phyloP scores from a whole-genome alignment of 2,113 vertebrate species.

The Sceloporus undulatus region DNA sequence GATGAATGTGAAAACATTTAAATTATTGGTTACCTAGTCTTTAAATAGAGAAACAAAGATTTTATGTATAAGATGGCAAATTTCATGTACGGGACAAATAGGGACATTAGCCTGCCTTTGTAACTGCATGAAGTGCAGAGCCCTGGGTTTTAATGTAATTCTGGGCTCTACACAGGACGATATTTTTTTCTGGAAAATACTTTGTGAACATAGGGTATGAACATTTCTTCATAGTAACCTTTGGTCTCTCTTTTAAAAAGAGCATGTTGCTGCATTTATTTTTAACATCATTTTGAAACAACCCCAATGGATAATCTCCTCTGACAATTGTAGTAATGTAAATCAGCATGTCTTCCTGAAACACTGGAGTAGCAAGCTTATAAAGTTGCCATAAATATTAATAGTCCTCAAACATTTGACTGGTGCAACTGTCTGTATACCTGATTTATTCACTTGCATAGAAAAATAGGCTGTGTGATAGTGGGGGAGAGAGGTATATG shows the following conservation, averaged over 20 bases:
- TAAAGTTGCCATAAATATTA: background rate
- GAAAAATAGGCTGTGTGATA: background rate
- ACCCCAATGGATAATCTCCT: background rate
- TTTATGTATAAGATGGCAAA: background rate
- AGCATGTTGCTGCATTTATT: background rate
- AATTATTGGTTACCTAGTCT: background rate
- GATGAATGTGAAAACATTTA: background rate
- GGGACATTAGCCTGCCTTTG: background rate
- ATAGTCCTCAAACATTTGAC: background rate
- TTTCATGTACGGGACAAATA: background rate
- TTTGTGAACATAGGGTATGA: background rate
- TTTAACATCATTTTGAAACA: background rate
- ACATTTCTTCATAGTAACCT: background rate
- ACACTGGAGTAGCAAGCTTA: background rate
- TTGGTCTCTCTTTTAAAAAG: background rate
- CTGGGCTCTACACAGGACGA: background rate
- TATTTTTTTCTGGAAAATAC: background rate
- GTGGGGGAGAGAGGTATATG: background rate
- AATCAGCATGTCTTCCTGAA: background rate
- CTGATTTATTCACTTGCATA: background rate
- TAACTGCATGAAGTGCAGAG: background rate
- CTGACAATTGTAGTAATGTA: constrained; percentile 5
- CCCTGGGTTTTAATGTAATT: background rate
- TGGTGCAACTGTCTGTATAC: background rate
- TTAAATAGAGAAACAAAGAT: background rate